phyloP scores from a whole-genome alignment of 2,888 invertebrate species.

The Macrosoma leucophasiata region DNA sequence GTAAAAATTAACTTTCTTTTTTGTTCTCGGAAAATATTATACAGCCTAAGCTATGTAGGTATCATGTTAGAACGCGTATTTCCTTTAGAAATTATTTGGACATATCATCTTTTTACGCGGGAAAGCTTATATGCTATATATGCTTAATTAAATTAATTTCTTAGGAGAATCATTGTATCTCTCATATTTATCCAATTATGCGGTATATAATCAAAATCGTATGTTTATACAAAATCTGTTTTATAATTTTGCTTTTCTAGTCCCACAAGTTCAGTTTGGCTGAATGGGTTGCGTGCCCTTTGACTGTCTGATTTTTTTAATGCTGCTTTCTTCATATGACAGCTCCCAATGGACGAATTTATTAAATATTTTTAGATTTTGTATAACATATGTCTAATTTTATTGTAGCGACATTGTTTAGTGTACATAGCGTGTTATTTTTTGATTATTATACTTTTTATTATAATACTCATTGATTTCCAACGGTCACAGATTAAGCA shows the following conservation, averaged over 20 bases:
- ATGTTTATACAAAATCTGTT: constrained; percentile 15
- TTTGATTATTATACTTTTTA: constrained; percentile 16
- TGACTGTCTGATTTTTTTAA: not conserved
- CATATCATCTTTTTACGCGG: no score
- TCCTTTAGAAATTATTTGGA: no score
- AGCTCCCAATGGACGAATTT: constrained; percentile 12
- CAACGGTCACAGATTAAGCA: constrained; percentile 22
- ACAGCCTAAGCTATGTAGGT: no score
- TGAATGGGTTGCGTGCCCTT: constrained; percentile 3
- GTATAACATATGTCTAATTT: constrained; percentile 23
- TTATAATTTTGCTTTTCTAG: constrained; percentile 10
- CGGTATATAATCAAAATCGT: no score
- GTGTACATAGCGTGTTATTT: constrained; percentile 27
- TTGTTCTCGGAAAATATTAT: no score
- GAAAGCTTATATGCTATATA: no score
- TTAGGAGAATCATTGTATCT: no score
- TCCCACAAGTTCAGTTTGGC: constrained; percentile 1
- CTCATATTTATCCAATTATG: no score
- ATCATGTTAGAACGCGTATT: no score
- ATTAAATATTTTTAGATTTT: constrained; percentile 22
- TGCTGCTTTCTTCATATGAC: not conserved
- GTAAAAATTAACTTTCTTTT: no score
- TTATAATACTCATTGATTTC: constrained; percentile 24
- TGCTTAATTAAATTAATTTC: no score
- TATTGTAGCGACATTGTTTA: constrained; percentile 18